Evolutionary conservation across 1,140 invertebrate genomes (phyloP).

Genomic region (Neelides sp.): DNA sequence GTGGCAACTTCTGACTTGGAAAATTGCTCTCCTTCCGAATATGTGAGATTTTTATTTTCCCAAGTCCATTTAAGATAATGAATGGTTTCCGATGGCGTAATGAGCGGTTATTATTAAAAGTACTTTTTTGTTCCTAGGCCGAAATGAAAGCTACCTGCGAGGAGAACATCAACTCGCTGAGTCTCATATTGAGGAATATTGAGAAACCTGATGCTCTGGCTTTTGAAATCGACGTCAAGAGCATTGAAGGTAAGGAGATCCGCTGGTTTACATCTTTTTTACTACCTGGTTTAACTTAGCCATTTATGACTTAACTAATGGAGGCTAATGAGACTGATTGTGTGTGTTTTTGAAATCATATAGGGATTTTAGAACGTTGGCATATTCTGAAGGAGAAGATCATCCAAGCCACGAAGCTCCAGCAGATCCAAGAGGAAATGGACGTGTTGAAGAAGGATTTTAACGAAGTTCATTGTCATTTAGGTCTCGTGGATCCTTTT

Average conservation of each 20-base stretch:
- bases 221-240: constrained; percentile 26
- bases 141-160: constrained; percentile 60
- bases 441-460: constrained; percentile 24
- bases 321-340: not conserved
- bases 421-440: constrained; percentile 28
- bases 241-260: constrained; percentile 23
- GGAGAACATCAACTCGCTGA: constrained; percentile 56
- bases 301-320: not conserved
- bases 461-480: constrained; percentile 19
- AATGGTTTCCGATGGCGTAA: not conserved
- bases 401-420: constrained; percentile 21
- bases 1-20: constrained; percentile 35
- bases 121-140: constrained; percentile 43
- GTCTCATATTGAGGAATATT: constrained; percentile 39
- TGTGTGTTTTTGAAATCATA: not conserved
- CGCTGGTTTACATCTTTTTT: constrained; percentile 2
- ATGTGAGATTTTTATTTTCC: constrained; percentile 11
- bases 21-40: constrained; percentile 17
- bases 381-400: constrained; percentile 25
- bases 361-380: constrained; percentile 25
- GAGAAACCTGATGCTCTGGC: constrained; percentile 28
- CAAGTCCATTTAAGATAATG: not conserved
- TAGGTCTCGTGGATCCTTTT: constrained; percentile 24
- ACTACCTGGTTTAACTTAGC: not conserved
- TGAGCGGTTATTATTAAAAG: constrained; percentile 6